Base-by-base conservation (phyloP, 53 echinoderm and acorn worm genomes). In the Apostichopus leukothele region DNA sequence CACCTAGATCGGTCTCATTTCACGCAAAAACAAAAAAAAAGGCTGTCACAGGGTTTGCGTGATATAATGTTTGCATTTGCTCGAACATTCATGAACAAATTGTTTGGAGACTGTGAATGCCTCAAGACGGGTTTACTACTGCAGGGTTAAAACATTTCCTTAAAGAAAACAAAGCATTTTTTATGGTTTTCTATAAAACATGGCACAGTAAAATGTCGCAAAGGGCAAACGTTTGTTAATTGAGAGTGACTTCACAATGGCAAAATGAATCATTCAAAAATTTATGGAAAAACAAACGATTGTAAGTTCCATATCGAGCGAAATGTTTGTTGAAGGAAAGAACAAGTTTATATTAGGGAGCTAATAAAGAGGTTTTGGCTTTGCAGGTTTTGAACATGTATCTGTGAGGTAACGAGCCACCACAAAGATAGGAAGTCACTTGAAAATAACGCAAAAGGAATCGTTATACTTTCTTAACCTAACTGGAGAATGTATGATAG, bases 51-150 rank as follows among this genome's bases (percentile, higher is more conserved):
- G 54, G 81, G 79, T 79, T 50, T 54, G 51, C 81, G 20, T 59
- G 53, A 71, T 71, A 23, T 59, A 81, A 81, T 59, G 81, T 81
- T 59, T 81, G 9, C 54, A 57, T 55, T 80, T 81, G 21, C 53
- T 81, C 51, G 53, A 54, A 81, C 81, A 81, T 81, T 81, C 81
- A 81, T 81, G 81, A 81, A 59, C 25, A 81, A 81, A 81, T 81
- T 81, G 81, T 81, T 81, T 81, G 54, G 81, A 81, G 81, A 54
- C 81, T 8, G 22, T 10, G 59, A 81, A 55, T 18, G 81, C 59
- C 71, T 71, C 59, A 11, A 39, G 52, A 77, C 39, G 51, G 54
- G 21, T 81, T 54, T 81, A 81, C 81, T n/a, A 16, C 53, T 81
- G 12, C 81, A 21, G 59, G 18, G 54, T 81, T 81, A 22, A 81